Evolutionary conservation across 1,140 invertebrate genomes (phyloP).

Genomic region (Cydia fagiglandana): DNA sequence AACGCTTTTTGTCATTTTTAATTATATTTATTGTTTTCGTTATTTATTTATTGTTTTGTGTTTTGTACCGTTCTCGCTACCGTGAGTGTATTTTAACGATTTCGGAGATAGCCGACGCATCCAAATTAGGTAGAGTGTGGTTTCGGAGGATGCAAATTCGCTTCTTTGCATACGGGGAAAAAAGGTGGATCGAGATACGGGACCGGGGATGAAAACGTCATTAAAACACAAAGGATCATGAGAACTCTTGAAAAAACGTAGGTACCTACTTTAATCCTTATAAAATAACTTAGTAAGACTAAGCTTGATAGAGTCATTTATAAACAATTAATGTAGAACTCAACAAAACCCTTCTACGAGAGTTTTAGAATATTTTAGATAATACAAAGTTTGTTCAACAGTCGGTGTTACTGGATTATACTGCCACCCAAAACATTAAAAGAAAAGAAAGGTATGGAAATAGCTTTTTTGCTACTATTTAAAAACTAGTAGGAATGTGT

Average conservation of each 20-base stretch:
- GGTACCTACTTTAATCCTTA: neutral
- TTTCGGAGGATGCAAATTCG: conserved; percentile 71
- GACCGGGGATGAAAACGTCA: conserved; percentile 59
- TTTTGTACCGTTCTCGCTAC: conserved; percentile 67
- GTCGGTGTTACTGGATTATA: too few species aligned
- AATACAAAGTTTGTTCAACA: too few species aligned
- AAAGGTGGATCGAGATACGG: conserved; percentile 53
- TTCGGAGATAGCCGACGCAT: conserved; percentile 64
- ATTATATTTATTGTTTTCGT: conserved; percentile 77
- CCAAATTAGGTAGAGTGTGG: conserved; percentile 72
- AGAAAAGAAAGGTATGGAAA: too few species aligned
- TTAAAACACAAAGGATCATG: conserved; percentile 58
- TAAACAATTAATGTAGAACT: too few species aligned
- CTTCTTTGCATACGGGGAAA: conserved; percentile 66
- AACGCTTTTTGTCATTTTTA: conserved; percentile 75
- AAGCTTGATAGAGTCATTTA: neutral
- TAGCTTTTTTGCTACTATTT: neutral
- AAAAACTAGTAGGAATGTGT: too few species aligned
- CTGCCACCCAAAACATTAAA: too few species aligned
- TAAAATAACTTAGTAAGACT: neutral
- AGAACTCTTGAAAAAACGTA: conserved; percentile 34
- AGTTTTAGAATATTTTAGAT: too few species aligned
- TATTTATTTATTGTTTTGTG: conserved; percentile 75
- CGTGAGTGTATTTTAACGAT: conserved; percentile 73
- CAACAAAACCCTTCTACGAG: too few species aligned